A percentile compares a stretch with the other conserved stretches of the same genome.
Conservation (phyloP, 2,888 invertebrate species). For the Cerceris ruficornis region DNA sequence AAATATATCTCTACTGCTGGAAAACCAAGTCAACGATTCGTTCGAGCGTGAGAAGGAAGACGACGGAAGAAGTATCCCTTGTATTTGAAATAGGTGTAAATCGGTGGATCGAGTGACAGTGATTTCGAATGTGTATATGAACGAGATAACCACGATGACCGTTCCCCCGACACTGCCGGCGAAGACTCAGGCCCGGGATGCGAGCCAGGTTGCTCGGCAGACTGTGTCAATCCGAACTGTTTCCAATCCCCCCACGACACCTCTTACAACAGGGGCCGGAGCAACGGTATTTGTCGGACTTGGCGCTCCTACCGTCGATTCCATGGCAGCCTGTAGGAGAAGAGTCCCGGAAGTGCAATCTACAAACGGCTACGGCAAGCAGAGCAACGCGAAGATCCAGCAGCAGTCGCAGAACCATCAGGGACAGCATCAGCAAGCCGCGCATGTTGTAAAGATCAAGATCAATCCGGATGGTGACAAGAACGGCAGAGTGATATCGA, state of each 20-base stretch:
- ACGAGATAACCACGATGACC: conserved; percentile 74
- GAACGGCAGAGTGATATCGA: conserved; percentile 77
- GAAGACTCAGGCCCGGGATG: conserved; percentile 66
- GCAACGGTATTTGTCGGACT: conserved; percentile 83
- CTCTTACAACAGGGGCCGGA: conserved; percentile 73
- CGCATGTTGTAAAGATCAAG: conserved; percentile 88
- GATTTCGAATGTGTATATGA: conserved; percentile 69
- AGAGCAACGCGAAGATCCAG: conserved; percentile 57
- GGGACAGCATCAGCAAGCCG: conserved; percentile 63
- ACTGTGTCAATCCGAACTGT: conserved; percentile 76
- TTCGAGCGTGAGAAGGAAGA: background rate
- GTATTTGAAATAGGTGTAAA: conserved; percentile 42
- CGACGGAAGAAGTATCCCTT: conserved; percentile 21
- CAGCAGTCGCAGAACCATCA: conserved; percentile 54
- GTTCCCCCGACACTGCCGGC: conserved; percentile 72
- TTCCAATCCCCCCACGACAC: conserved; percentile 71
- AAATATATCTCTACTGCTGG: no score
- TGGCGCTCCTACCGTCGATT: conserved; percentile 69
- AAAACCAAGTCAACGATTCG: background rate
- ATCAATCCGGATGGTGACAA: conserved; percentile 86
- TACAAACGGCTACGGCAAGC: conserved; percentile 69
- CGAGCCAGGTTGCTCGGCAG: conserved; percentile 69
- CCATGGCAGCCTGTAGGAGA: conserved; percentile 78
- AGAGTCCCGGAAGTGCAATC: conserved; percentile 75
- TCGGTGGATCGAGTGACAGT: conserved; percentile 43